These are phyloP conservation scores for Alcedo atthis DNA, from an alignment of 2,797 vertebrate species.

Conservation along the genomic window DNA sequence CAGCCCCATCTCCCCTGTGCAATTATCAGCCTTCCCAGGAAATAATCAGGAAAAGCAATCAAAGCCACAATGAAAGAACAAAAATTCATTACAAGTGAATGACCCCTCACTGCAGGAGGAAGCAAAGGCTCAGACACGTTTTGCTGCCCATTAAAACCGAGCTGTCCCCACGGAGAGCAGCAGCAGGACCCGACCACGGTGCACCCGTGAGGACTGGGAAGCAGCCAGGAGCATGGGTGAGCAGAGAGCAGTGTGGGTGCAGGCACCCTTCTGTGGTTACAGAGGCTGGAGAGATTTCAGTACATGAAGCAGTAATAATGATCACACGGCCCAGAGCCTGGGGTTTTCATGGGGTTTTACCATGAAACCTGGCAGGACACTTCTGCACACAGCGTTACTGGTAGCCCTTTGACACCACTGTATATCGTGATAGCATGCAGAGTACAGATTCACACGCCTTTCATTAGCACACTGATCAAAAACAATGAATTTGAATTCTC, in stretches of 20 bases:
- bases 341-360: neutral
- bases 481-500: neutral
- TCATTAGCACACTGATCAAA: neutral
- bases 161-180: fast-evolving
- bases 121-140: neutral
- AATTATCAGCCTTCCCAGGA: neutral
- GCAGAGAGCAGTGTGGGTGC: fast-evolving
- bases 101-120: neutral
- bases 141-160: no score
- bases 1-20: neutral
- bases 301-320: neutral
- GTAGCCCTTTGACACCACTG: neutral
- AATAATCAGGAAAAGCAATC: neutral
- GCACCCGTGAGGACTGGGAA: neutral
- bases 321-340: neutral
- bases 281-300: neutral
- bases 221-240: neutral
- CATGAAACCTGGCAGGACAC: neutral
- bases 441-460: neutral
- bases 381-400: neutral
- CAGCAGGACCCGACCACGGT: neutral
- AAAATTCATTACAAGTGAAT: neutral
- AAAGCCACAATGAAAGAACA: neutral
- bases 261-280: fast-evolving
- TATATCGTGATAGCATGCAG: fast-evolving